Conservation (phyloP, 1,140 invertebrate genomes). For the Drosophila subobscura region DNA sequence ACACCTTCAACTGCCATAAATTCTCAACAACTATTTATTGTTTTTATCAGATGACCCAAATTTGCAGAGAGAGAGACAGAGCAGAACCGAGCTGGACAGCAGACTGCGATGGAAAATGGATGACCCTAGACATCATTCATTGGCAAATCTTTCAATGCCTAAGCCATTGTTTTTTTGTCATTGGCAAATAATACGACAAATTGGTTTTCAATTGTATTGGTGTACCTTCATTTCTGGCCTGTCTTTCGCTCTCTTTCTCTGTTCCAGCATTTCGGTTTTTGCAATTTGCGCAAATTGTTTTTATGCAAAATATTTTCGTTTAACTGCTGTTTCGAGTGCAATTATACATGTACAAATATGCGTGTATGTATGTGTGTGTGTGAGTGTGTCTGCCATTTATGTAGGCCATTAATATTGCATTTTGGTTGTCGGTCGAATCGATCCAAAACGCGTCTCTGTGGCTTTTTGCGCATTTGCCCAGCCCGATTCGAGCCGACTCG, state of each 20-base stretch:
- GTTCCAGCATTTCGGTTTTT: slow-evolving; percentile 28
- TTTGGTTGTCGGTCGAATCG: slow-evolving; percentile 57
- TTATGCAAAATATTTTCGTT: slow-evolving; percentile 67
- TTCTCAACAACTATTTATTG: slow-evolving; percentile 38
- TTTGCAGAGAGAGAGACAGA: background rate
- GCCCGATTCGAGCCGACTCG: background rate
- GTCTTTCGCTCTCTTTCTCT: slow-evolving; percentile 17
- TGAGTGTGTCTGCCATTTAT: slow-evolving; percentile 53
- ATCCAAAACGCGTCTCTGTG: slow-evolving; percentile 15
- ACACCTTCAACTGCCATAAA: slow-evolving; percentile 53
- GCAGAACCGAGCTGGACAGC: slow-evolving; percentile 9
- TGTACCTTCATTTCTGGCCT: no score
- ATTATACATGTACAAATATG: no score
- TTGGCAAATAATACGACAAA: slow-evolving; percentile 72
- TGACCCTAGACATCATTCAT: slow-evolving; percentile 47
- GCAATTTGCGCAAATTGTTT: slow-evolving; percentile 72
- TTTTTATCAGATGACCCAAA: slow-evolving; percentile 42
- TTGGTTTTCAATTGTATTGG: slow-evolving; percentile 51
- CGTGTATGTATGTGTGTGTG: background rate
- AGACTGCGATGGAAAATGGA: slow-evolving; percentile 30
- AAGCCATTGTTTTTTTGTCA: slow-evolving; percentile 51
- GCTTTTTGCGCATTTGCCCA: slow-evolving; percentile 48
- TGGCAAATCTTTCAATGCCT: slow-evolving; percentile 36
- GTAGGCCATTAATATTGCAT: slow-evolving; percentile 69
- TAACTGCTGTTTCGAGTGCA: slow-evolving; percentile 45